A percentile compares a stretch with the other conserved stretches of the same genome.
Conservation (phyloP, 2,888 invertebrate species). For the Herminia tarsipennalis region DNA sequence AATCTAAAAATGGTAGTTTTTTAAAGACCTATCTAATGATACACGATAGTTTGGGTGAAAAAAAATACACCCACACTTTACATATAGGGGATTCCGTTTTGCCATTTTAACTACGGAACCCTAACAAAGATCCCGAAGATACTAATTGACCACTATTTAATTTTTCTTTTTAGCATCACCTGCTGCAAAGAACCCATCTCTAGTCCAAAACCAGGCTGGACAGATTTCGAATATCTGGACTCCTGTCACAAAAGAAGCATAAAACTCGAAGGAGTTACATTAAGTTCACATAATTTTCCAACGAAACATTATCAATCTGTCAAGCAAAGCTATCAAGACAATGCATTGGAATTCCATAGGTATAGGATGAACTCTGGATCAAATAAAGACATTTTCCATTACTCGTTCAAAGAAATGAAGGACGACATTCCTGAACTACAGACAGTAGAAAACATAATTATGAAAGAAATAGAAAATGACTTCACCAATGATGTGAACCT, state of each 20-base stretch:
- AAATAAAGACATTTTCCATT: neutral
- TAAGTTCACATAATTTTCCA: constrained; percentile 93
- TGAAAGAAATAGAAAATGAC: too few relatives aligned
- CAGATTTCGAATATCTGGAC: constrained; percentile 87
- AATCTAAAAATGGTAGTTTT: too few relatives aligned
- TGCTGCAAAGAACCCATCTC: constrained; percentile 94
- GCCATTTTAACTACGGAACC: too few relatives aligned
- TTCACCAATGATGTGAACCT: too few relatives aligned
- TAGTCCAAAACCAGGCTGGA: constrained; percentile 85
- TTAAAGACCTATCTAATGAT: too few relatives aligned
- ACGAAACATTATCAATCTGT: constrained; percentile 46
- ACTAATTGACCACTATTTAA: too few relatives aligned
- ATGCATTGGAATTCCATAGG: neutral
- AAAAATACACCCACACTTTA: too few relatives aligned
- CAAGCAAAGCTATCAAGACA: neutral
- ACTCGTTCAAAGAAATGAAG: neutral
- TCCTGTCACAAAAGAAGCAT: constrained; percentile 94
- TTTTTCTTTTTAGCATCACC: constrained; percentile 87
- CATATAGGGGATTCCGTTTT: too few relatives aligned
- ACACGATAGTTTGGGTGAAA: too few relatives aligned
- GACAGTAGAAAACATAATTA: neutral
- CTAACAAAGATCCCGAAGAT: too few relatives aligned
- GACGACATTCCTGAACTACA: neutral
- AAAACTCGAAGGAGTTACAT: constrained; percentile 90
- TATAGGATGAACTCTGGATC: neutral